These are phyloP conservation scores for Eretmocerus hayati DNA, from an alignment of 2,888 invertebrate species.

Conservation along the genomic window DNA sequence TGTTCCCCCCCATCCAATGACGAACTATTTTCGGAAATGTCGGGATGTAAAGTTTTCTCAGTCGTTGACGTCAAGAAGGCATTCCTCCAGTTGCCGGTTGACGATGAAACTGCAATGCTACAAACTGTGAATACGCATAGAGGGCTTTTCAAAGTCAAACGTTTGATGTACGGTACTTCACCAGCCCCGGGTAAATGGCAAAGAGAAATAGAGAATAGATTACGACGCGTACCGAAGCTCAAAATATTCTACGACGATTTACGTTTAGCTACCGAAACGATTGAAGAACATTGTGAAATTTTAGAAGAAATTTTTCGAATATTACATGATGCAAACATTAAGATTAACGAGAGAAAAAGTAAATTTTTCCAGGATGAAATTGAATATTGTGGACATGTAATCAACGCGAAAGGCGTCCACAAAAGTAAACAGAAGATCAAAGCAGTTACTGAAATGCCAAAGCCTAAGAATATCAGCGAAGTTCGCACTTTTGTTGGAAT, in stretches of 20 bases:
- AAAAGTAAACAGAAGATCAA: slow-evolving; percentile 11
- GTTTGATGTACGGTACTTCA: background rate
- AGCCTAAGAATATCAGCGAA: slow-evolving; percentile 13
- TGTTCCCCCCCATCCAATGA: slow-evolving; percentile 28
- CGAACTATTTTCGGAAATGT: slow-evolving; percentile 27
- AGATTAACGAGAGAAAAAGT: slow-evolving; percentile 5
- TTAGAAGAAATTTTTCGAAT: slow-evolving; percentile 4
- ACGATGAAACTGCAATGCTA: background rate
- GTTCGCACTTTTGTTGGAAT: slow-evolving; percentile 16
- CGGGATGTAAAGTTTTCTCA: slow-evolving; percentile 25
- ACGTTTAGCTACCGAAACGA: background rate
- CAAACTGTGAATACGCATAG: slow-evolving; percentile 16
- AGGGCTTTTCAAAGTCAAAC: background rate
- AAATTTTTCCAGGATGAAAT: slow-evolving; percentile 10
- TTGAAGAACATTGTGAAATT: background rate
- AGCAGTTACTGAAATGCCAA: slow-evolving; percentile 24
- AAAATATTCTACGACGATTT: slow-evolving; percentile 1
- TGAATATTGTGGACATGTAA: slow-evolving; percentile 15
- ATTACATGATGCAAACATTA: too few relatives aligned
- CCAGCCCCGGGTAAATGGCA: slow-evolving; percentile 3
- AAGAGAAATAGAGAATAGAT: background rate
- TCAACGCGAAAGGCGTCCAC: slow-evolving; percentile 17
- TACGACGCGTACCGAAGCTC: background rate
- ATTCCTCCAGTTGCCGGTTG: slow-evolving; percentile 13
- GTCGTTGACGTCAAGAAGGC: too few relatives aligned